A percentile compares a stretch with the other conserved stretches of the same genome.
These are phyloP conservation scores for Rhamnusium bicolor DNA, from an alignment of 2,888 invertebrate species.

Conservation along the genomic window DNA sequence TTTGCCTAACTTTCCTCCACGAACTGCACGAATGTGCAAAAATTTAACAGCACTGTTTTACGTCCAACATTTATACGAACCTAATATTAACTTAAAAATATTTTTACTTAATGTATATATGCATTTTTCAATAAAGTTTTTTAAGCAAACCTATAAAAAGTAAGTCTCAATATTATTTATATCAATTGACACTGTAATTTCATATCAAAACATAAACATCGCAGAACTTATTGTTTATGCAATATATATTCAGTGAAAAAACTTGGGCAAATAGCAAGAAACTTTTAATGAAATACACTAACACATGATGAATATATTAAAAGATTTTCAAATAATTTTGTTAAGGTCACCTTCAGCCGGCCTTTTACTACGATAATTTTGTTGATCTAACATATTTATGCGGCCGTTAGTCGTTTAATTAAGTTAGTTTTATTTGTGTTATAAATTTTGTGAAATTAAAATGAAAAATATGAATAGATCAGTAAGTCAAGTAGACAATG, in stretches of 20 bases:
- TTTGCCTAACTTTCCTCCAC: no score
- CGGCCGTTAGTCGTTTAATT: slow-evolving; percentile 22
- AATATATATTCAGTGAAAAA: slow-evolving; percentile 19
- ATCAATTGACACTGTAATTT: neutral
- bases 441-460: neutral
- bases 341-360: slow-evolving; percentile 33
- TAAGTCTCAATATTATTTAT: no score
- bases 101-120: no score
- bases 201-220: neutral
- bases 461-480: neutral
- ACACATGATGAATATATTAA: slow-evolving; percentile 24
- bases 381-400: slow-evolving; percentile 34
- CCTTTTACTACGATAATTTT: slow-evolving; percentile 30
- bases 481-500: neutral
- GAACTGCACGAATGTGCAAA: no score
- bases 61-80: no score
- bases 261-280: slow-evolving; percentile 28
- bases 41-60: no score
- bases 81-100: no score
- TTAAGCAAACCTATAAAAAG: no score
- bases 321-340: slow-evolving; percentile 30
- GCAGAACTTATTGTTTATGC: slow-evolving; percentile 20
- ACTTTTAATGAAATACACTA: slow-evolving; percentile 24
- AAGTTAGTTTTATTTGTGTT: slow-evolving; percentile 23
- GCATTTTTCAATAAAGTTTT: no score